Evolutionary conservation across 2,888 invertebrate genomes (phyloP).

Genomic region (Amorpha juglandis): DNA sequence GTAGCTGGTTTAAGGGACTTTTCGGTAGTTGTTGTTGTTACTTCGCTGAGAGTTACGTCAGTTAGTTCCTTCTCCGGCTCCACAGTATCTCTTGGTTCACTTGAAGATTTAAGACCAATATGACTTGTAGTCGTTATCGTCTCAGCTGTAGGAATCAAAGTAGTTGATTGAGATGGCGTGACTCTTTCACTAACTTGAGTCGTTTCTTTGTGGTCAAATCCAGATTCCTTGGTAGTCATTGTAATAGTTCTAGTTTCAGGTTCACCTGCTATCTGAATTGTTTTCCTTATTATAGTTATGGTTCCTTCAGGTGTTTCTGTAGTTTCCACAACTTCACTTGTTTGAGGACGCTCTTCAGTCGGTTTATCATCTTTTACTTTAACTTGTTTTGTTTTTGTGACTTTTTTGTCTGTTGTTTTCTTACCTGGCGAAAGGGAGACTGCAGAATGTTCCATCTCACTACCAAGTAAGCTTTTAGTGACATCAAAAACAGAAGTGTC

Average conservation of each 20-base stretch:
- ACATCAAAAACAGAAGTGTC: slow-evolving; percentile 33
- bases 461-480: slow-evolving; percentile 41
- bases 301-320: slow-evolving; percentile 25
- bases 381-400: not conserved
- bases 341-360: not conserved
- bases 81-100: not conserved
- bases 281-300: slow-evolving; percentile 30
- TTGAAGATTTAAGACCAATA: slow-evolving; percentile 9
- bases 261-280: slow-evolving; percentile 24
- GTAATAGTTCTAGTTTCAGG: slow-evolving; percentile 31
- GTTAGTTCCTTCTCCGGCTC: not conserved
- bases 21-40: slow-evolving; percentile 22
- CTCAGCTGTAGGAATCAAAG: not conserved
- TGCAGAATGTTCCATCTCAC: slow-evolving; percentile 41
- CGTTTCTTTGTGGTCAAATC: slow-evolving; percentile 19
- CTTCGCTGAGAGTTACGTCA: slow-evolving; percentile 19
- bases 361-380: not conserved
- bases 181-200: slow-evolving; percentile 30
- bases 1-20: not conserved
- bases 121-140: not conserved
- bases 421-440: slow-evolving; percentile 26
- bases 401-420: slow-evolving; percentile 16
- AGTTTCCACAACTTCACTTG: not conserved
- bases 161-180: slow-evolving; percentile 32
- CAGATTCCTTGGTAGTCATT: slow-evolving; percentile 33